A percentile compares a stretch with the other conserved stretches of the same genome.
Evolutionary conservation across 2,888 invertebrate genomes (phyloP).

Genomic region (Spodoptera picta): DNA sequence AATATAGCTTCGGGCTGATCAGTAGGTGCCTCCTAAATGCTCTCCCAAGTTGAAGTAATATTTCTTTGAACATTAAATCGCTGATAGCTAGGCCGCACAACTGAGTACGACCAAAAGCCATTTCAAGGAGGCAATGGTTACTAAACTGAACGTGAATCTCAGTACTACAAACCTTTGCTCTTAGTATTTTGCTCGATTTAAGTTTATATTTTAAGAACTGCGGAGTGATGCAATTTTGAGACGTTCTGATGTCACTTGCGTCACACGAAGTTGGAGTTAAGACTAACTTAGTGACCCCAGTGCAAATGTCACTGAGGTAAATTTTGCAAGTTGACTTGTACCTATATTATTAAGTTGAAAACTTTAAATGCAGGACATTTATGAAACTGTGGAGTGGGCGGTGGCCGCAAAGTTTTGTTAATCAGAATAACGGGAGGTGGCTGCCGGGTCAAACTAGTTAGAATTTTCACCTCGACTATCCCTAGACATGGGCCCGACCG

Average conservation of each 20-base stretch:
- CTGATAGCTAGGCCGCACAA: conserved; percentile 5
- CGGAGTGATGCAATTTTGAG: not conserved
- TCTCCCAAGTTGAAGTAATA: conserved; percentile 17
- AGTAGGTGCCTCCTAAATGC: conserved; percentile 33
- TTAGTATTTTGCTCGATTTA: not conserved
- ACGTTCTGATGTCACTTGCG: conserved; percentile 9
- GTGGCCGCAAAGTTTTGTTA: conserved; percentile 79
- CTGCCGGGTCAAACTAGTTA: conserved; percentile 72
- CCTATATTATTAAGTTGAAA: conserved; percentile 66
- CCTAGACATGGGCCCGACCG: conserved; percentile 66
- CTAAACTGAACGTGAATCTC: conserved; percentile 7
- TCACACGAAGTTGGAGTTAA: conserved; percentile 42
- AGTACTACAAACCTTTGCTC: not conserved
- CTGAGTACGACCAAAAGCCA: conserved; percentile 5
- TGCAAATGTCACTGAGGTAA: conserved; percentile 41
- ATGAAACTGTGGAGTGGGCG: conserved; percentile 69
- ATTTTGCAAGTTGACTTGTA: conserved; percentile 47
- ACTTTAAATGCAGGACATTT: conserved; percentile 76
- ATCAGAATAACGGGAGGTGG: conserved; percentile 74
- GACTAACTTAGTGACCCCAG: conserved; percentile 27
- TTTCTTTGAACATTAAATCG: conserved; percentile 21
- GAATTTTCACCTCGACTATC: conserved; percentile 72
- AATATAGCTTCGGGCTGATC: conserved; percentile 46
- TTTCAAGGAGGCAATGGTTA: conserved; percentile 7
- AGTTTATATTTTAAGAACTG: conserved; percentile 5